A percentile compares a stretch with the other conserved stretches of the same genome.
phyloP scores from a whole-genome alignment of 2,888 invertebrate species.

The Antheraea yamamai region DNA sequence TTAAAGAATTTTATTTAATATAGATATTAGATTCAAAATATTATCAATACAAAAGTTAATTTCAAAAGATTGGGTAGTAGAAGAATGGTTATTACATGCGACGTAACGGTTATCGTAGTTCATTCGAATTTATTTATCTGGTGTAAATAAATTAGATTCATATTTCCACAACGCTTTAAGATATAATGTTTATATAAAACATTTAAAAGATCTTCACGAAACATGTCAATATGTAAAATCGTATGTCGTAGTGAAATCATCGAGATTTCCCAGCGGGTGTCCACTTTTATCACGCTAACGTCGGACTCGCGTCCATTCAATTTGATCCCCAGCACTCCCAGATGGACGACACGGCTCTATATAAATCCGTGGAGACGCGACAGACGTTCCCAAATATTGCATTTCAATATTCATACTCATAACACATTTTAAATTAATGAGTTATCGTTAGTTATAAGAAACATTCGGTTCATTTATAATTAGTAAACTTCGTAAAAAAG shows the following conservation, averaged over 20 bases:
- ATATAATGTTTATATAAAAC: not conserved
- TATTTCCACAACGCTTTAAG: not conserved
- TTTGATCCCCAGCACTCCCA: slow-evolving; percentile 30
- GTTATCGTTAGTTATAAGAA: not conserved
- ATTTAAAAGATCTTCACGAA: not conserved
- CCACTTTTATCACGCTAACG: slow-evolving; percentile 54
- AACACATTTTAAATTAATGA: not conserved
- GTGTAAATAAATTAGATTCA: not conserved
- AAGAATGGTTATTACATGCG: not conserved
- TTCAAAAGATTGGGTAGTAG: too few species aligned
- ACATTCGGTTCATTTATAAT: not conserved
- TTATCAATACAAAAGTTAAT: too few species aligned
- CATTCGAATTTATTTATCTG: not conserved
- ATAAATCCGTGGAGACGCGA: slow-evolving; percentile 12
- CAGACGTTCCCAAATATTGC: slow-evolving; percentile 18
- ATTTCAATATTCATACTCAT: slow-evolving; percentile 12
- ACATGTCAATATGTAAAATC: slow-evolving; percentile 40
- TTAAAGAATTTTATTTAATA: too few species aligned
- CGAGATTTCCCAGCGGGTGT: slow-evolving; percentile 57
- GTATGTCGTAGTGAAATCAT: slow-evolving; percentile 44
- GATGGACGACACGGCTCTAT: slow-evolving; percentile 14
- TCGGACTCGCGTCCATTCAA: slow-evolving; percentile 32
- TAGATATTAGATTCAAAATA: too few species aligned
- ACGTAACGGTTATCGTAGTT: not conserved
- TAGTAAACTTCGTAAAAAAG: not conserved